Evolutionary conservation across 1,140 invertebrate genomes (phyloP).

Genomic region (Cotesia vestalis): DNA sequence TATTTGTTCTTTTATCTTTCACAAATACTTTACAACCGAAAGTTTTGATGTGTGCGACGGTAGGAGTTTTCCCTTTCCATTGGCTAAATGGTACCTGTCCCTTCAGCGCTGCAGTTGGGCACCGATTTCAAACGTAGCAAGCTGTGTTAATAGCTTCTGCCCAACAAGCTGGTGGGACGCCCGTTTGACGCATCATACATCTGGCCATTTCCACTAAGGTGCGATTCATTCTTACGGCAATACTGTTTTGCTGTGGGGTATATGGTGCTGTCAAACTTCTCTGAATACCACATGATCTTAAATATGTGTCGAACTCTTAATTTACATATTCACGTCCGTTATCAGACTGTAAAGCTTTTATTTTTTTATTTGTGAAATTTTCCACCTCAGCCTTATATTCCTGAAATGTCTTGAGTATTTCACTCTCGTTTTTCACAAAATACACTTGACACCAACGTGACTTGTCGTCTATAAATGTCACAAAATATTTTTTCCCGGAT

Average conservation of each 20-base stretch:
- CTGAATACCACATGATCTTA: background rate
- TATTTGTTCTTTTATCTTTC: background rate
- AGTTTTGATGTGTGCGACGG: background rate
- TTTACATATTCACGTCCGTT: conserved; percentile 24
- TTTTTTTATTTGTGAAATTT: conserved; percentile 15
- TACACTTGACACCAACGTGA: conserved; percentile 19
- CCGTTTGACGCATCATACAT: too few species aligned
- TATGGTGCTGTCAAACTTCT: conserved; percentile 15
- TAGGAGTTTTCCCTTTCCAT: conserved; percentile 26
- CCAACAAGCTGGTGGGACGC: too few species aligned
- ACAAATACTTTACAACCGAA: conserved; percentile 15
- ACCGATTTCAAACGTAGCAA: too few species aligned
- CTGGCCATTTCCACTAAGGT: too few species aligned
- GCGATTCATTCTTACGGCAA: too few species aligned
- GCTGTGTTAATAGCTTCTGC: too few species aligned
- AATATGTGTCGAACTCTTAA: conserved; percentile 3
- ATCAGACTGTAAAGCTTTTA: conserved; percentile 22
- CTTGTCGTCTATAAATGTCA: conserved; percentile 23
- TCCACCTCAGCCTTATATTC: conserved; percentile 12
- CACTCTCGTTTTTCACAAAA: conserved; percentile 13
- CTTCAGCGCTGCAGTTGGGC: background rate
- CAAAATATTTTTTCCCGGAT: conserved; percentile 7
- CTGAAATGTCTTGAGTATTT: background rate
- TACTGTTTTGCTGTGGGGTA: background rate
- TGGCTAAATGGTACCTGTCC: conserved; percentile 9